Evolutionary conservation across 2,113 vertebrate species (phyloP).

Genomic region (Menura novaehollandiae): DNA sequence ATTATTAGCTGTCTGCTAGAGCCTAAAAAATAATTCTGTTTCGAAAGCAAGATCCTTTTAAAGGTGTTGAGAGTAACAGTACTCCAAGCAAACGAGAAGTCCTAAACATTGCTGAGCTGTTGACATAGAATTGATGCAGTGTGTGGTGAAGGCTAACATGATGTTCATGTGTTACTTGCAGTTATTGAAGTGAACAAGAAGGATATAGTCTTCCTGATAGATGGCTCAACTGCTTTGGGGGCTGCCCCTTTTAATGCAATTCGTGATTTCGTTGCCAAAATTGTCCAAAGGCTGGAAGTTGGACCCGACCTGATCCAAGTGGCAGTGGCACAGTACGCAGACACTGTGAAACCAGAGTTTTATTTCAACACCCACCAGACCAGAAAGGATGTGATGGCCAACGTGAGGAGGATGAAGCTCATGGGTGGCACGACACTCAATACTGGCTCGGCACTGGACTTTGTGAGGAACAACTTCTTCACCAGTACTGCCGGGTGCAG

Average conservation of each 20-base stretch:
- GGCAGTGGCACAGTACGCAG: constrained; percentile 82
- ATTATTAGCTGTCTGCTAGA: not conserved
- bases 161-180: constrained; percentile 68
- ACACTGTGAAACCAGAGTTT: constrained; percentile 77
- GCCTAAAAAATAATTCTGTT: not conserved
- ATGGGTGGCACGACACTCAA: constrained; percentile 71
- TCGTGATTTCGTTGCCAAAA: constrained; percentile 81
- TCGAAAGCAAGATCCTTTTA: not conserved
- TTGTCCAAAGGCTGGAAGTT: constrained; percentile 84
- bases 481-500: constrained; percentile 78
- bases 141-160: not conserved
- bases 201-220: constrained; percentile 95
- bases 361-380: constrained; percentile 76
- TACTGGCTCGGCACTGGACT: constrained; percentile 85
- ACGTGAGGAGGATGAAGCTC: constrained; percentile 70
- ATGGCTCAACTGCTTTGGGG: constrained; percentile 82
- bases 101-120: not conserved
- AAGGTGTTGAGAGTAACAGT: not conserved
- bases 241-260: constrained; percentile 67
- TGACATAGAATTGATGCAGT: not conserved
- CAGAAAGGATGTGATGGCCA: constrained; percentile 66
- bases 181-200: constrained; percentile 85
- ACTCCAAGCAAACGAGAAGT: not conserved
- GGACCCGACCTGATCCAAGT: constrained; percentile 87
- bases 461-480: constrained; percentile 81